These are phyloP conservation scores for Anser cygnoides DNA, from an alignment of 2,113 vertebrate genomes.

Conservation along the genomic window DNA sequence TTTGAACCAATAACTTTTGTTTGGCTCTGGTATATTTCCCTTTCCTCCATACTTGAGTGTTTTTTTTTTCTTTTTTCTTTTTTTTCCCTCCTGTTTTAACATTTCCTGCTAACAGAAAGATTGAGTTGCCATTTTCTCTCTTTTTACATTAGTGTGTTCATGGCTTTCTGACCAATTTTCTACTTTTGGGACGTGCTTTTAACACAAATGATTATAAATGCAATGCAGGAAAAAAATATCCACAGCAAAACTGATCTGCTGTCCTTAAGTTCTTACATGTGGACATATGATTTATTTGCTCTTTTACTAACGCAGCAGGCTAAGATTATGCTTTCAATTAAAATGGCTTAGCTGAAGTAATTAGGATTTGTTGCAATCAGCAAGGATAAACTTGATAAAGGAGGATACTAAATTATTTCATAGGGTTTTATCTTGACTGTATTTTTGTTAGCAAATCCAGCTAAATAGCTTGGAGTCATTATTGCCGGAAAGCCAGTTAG, in stretches of 20 bases:
- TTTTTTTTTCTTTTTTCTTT: neutral
- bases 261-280: neutral
- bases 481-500: neutral
- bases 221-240: neutral
- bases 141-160: neutral
- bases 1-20: neutral
- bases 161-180: neutral
- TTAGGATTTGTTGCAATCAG: constrained; percentile 32
- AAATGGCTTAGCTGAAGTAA: constrained; percentile 34
- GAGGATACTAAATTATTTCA: constrained; percentile 1
- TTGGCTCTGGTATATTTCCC: neutral
- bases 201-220: neutral
- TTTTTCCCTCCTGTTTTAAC: neutral
- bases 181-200: neutral
- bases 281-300: neutral
- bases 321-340: constrained; percentile 21
- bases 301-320: neutral
- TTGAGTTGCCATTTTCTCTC: neutral
- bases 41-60: neutral
- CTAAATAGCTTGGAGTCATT: constrained; percentile 2
- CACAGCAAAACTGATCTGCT: neutral
- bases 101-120: neutral
- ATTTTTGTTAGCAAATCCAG: constrained; percentile 2
- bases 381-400: constrained; percentile 28
- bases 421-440: neutral